Evolutionary conservation across 2,888 invertebrate species (phyloP), one percentile per base, ranked within the genome.

Genomic region (Vannuccia rotundouncinata): DNA sequence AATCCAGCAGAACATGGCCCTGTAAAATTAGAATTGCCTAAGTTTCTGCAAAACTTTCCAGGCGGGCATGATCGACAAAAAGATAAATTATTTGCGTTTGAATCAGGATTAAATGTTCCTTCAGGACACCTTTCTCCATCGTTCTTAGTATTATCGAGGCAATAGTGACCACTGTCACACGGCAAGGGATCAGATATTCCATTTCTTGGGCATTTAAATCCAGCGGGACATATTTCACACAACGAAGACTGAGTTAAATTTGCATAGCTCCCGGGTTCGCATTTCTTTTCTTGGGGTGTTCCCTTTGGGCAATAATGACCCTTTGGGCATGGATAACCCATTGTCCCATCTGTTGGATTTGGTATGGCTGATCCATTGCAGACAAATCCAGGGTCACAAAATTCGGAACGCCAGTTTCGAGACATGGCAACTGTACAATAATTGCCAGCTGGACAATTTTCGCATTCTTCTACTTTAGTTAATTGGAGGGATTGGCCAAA

Each of bases 261-360:
- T 2, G 29, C 22, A 75, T 25, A 75, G 2, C 27, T 75, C 28
- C 75, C 75, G 17, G 75, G 29, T 30, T 29, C 75, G 28, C 75
- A 75, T 0, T 83, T 83, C 0, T 82, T 82, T 0, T 86, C 86
- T 2, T 84, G 83, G 0, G 84, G 83, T 66, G 85, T 85, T 59
- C 86, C 87, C 60, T 78, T 66, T 0, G 86, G 86, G 81, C 87
- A 87, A 82, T 86, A 87, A 25, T 84, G 84, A 29, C 86, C 86
- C 0, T 81, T 80, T 0, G 87, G 87, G 80, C 87, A 87, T 76
- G 84, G 83, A 82, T 86, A 87, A 0, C 87, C 87, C 29, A 83
- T 84, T 13, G 84, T 77, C 2, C 82, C 82, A 79, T 86, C 85
- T 1, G 85, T 85, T 0, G 87, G 87, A 17, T 82, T 83, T 22